Percentiles rank a stretch among this genome's conserved stretches.
These are phyloP conservation scores for Eulacestoma nigropectus DNA, from an alignment of 2,113 vertebrate genomes.

Conservation along the genomic window DNA sequence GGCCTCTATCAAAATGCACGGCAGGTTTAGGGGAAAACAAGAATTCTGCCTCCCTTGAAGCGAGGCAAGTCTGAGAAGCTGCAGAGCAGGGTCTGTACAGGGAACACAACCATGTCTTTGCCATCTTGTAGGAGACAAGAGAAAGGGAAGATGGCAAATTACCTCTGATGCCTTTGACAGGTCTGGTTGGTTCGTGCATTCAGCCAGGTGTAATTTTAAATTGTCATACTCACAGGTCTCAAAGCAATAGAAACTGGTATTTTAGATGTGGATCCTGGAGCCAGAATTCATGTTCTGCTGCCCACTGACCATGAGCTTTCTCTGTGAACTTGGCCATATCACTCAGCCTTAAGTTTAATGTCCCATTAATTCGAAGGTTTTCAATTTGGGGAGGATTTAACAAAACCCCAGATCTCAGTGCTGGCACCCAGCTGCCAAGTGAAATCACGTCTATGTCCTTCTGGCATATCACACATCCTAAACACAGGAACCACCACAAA, in stretches of 20 bases:
- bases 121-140: neutral
- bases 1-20: neutral
- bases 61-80: neutral
- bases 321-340: neutral
- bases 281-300: too few relatives aligned
- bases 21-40: neutral
- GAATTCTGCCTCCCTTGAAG: neutral
- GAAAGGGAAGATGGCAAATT: neutral
- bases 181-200: neutral
- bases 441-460: neutral
- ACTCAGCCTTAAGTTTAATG: neutral
- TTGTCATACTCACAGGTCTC: neutral
- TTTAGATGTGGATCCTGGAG: neutral
- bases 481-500: neutral
- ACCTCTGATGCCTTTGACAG: neutral
- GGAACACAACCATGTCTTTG: neutral
- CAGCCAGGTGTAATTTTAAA: neutral
- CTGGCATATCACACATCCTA: neutral
- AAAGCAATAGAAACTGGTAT: neutral
- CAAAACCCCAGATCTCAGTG: neutral
- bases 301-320: neutral
- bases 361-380: neutral
- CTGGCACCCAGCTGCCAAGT: neutral
- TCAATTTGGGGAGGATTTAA: neutral
- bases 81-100: neutral